These are phyloP conservation scores for Nannospalax galili DNA, from an alignment of 2,113 vertebrate genomes.

Conservation along the genomic window DNA sequence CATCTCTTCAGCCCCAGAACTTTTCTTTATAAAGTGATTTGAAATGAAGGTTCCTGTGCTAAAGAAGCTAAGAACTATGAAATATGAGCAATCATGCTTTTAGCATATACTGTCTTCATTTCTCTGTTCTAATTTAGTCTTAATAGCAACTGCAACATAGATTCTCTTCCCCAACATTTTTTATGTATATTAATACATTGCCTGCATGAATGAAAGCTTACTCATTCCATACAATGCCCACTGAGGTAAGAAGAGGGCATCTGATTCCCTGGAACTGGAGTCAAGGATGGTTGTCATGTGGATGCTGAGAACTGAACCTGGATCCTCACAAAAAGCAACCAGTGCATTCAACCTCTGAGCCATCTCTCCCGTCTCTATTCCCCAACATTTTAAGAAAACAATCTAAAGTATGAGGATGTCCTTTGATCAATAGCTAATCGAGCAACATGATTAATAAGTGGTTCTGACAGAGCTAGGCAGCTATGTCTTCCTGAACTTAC, in stretches of 20 bases:
- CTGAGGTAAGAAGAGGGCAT: too few relatives aligned
- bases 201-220: too few relatives aligned
- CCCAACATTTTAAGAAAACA: neutral
- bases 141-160: neutral
- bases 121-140: neutral
- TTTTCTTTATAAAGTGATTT: neutral
- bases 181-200: neutral
- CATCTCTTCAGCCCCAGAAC: neutral
- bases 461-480: neutral
- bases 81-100: neutral
- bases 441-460: neutral
- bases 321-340: too few relatives aligned
- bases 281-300: too few relatives aligned
- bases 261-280: too few relatives aligned
- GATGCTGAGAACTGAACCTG: too few relatives aligned
- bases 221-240: too few relatives aligned
- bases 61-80: neutral
- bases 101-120: neutral
- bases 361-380: neutral
- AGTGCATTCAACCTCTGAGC: too few relatives aligned
- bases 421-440: neutral
- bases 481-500: neutral
- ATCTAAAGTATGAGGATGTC: neutral
- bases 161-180: too few relatives aligned
- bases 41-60: neutral